Percentiles rank a stretch among this genome's conserved stretches.
Conservation (phyloP, 2,113 vertebrate genomes). For the Octodon degus region DNA sequence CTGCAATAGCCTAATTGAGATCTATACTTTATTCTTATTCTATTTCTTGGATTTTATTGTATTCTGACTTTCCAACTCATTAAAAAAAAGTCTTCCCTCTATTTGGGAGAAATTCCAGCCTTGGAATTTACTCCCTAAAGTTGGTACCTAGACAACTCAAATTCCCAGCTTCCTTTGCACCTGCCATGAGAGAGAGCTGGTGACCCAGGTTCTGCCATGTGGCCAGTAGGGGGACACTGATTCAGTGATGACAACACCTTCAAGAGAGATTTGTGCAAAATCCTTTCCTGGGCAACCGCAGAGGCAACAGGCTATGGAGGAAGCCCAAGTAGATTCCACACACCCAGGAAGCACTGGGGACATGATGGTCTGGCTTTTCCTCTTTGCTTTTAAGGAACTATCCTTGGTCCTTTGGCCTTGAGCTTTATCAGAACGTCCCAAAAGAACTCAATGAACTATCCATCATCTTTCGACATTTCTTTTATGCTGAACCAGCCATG, state of each 20-base stretch:
- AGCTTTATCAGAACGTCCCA: constrained; percentile 1
- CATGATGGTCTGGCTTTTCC: not conserved
- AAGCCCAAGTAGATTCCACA: not conserved
- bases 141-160: constrained; percentile 14
- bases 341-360: not conserved
- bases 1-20: not conserved
- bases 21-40: not conserved
- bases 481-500: not conserved
- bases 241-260: not conserved
- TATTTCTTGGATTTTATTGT: not conserved
- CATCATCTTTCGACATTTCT: not conserved
- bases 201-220: not conserved
- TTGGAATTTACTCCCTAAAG: not conserved
- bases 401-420: not conserved
- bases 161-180: not conserved
- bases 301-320: not conserved
- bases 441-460: not conserved
- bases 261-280: not conserved
- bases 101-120: not conserved
- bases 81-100: not conserved
- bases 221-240: not conserved
- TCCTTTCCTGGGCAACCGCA: not conserved
- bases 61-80: not conserved
- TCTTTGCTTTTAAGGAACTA: not conserved
- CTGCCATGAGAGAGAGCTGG: not conserved